Conservation (phyloP, 2,888 invertebrate species). For the Cataglyphis altisquamis region DNA sequence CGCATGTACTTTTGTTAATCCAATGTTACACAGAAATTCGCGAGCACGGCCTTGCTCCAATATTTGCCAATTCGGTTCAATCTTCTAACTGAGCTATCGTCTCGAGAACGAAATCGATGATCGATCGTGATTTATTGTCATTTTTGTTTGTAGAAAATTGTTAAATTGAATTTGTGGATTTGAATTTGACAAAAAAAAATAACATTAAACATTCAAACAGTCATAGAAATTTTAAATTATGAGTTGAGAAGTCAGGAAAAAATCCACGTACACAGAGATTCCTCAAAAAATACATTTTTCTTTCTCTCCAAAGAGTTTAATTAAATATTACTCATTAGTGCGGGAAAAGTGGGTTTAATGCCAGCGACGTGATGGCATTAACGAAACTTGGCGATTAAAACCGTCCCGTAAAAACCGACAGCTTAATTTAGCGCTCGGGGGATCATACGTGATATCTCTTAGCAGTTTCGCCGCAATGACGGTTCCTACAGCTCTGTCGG, state of each 20-base stretch:
- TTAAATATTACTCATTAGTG: constrained; percentile 51
- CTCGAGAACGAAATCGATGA: not conserved
- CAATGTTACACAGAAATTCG: constrained; percentile 48
- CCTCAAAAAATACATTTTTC: not conserved
- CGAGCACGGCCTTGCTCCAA: constrained; percentile 21
- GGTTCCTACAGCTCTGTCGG: constrained; percentile 28
- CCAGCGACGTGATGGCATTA: constrained; percentile 52
- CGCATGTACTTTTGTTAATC: constrained; percentile 42
- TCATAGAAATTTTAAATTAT: not conserved
- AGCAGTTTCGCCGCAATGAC: constrained; percentile 33
- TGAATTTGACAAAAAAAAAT: not conserved
- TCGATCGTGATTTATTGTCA: constrained; percentile 36
- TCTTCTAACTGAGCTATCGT: constrained; percentile 14
- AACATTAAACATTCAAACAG: not conserved
- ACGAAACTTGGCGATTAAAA: constrained; percentile 50
- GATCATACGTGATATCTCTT: constrained; percentile 34
- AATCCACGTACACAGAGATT: not conserved
- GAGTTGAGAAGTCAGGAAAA: not conserved
- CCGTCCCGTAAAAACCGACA: constrained; percentile 52
- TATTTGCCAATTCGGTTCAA: constrained; percentile 47
- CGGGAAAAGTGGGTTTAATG: constrained; percentile 45
- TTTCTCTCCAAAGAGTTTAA: constrained; percentile 33
- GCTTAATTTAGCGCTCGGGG: constrained; percentile 46
- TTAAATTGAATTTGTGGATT: not conserved
- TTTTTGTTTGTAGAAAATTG: constrained; percentile 27